Evolutionary conservation across 2,113 vertebrate species (phyloP).

Genomic region (Excalfactoria chinensis): DNA sequence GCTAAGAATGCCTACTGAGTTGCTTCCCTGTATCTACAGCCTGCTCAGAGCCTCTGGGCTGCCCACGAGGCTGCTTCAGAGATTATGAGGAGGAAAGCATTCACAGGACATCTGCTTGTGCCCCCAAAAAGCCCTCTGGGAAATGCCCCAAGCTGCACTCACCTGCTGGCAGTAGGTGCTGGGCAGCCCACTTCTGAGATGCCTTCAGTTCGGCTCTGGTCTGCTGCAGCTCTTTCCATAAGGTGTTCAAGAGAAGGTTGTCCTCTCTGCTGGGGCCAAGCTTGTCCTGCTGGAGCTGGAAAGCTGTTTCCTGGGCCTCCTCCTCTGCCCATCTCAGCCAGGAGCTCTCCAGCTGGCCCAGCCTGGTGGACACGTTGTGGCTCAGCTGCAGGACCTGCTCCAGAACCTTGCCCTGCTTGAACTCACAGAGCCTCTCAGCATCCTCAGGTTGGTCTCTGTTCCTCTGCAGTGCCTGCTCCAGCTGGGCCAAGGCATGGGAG

Average conservation of each 20-base stretch:
- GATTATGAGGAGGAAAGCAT: rapidly evolving
- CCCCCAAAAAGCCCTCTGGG: neutral
- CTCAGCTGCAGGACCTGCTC: constrained; percentile 79
- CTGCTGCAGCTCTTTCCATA: constrained; percentile 77
- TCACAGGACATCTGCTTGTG: too few relatives aligned
- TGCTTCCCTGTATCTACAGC: neutral
- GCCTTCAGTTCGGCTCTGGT: constrained; percentile 74
- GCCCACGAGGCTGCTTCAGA: rapidly evolving
- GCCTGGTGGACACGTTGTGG: constrained; percentile 71
- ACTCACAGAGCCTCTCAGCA: constrained; percentile 17
- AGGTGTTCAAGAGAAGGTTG: neutral
- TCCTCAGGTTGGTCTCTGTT: constrained; percentile 39
- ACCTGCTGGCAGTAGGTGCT: constrained; percentile 87
- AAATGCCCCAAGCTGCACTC: neutral
- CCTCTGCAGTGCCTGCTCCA: constrained; percentile 74
- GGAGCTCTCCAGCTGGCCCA: constrained; percentile 79
- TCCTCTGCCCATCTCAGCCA: constrained; percentile 34
- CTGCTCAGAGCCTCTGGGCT: neutral
- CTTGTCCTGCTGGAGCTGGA: constrained; percentile 39
- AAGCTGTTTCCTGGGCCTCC: constrained; percentile 42
- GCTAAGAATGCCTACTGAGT: neutral
- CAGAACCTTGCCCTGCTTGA: constrained; percentile 65
- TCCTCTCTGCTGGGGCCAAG: neutral
- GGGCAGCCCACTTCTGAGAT: constrained; percentile 67
- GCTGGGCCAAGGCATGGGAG: constrained; percentile 60